Evolutionary conservation across 1,140 invertebrate genomes (phyloP), one percentile per base, ranked within the genome.

Genomic region (Venustaconcha ellipsiformis): DNA sequence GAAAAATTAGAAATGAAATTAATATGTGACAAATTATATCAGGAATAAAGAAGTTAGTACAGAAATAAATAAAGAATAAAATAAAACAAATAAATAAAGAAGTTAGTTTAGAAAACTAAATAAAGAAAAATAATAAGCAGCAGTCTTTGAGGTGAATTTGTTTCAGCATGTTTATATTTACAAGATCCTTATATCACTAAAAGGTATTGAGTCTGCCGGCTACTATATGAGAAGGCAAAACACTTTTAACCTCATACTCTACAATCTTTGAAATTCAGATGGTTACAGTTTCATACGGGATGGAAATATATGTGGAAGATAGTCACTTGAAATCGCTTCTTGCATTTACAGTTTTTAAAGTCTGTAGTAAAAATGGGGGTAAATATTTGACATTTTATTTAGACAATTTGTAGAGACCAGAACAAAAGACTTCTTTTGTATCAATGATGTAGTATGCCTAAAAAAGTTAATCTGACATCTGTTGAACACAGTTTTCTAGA

Each of bases 191-290:
- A n/a, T 30, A 1, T 65, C 70, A 64, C 70, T 62, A 18, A 72
- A 65, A 57, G 55, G 70, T 65, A 56, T 56, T 0, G 57, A 14
- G 18, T 55, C 30, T 13, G 55, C 60, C 17, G 0, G 63, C 23
- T 71, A 62, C 30, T 71, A 71, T 55, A 71, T 60, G 30, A 55
- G 70, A 15, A 14, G 70, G 18, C 62, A 64, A n/a, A 72, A 72
- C n/a, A 37, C 70, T 14, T 72, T 55, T 37, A 72, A 64, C 48
- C 26, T 64, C 20, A 20, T 59, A 48, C 63, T 72, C 20, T 72
- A 72, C 18, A 3, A 72, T 17, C 15, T 64, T 14, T 60, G 56
- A 1, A 72, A 26, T 15, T n/a, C 15, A 20, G n/a, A 65, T 56
- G 55, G 13, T 8, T 20, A 14, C 20, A 64, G 60, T 14, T 70